Evolutionary conservation across 1,140 invertebrate genomes (phyloP), one percentile per base, ranked within the genome.

Genomic region (Cataglyphis hispanica): DNA sequence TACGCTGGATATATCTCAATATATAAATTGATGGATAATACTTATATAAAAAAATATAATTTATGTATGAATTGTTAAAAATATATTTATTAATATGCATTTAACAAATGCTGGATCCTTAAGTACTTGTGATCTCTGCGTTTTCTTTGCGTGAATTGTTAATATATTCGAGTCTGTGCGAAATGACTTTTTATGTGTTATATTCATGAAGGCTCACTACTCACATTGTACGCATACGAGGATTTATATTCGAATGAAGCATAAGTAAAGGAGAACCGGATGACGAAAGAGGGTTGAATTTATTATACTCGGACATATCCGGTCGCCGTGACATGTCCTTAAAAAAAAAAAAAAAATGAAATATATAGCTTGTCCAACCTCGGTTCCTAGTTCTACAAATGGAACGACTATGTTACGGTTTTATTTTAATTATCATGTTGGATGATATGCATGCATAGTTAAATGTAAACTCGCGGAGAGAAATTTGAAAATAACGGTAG

Each of bases 341-440:
- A 8, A 37, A 83, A 31, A 31, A 34, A 81, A 34, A 81, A 83
- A 75, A 77, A 69, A 80, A 80, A 34, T 64, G 37, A 43, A 70
- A 67, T 85, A 40, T 37, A 85, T 78, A 56, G 40, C 40, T 27
- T 3, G 84, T 70, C 13, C 84, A 72, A 40, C 25, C 58, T 76
- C 81, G 31, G 3, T 1, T n/a, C 16, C 46, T 50, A 10, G 34
- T 43, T 50, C 13, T 31, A 81, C 58, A 89, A 50, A 72, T 70
- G 46, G 85, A 81, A 70, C 31, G 31, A 11, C 50, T 25, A 13
- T 10, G 53, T 58, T 53, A 53, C 13, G 34, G 34, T 19, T 58
- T 61, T 64, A 69, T 87, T 77, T 85, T 87, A 87, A 87, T 87
- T 87, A 76, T 83, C 53, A 74, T 16, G 40, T 60, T 46, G 67